Evolutionary conservation across 2,113 vertebrate species (phyloP), one percentile per base, ranked within the genome.

Genomic region (Terrapene triunguis): DNA sequence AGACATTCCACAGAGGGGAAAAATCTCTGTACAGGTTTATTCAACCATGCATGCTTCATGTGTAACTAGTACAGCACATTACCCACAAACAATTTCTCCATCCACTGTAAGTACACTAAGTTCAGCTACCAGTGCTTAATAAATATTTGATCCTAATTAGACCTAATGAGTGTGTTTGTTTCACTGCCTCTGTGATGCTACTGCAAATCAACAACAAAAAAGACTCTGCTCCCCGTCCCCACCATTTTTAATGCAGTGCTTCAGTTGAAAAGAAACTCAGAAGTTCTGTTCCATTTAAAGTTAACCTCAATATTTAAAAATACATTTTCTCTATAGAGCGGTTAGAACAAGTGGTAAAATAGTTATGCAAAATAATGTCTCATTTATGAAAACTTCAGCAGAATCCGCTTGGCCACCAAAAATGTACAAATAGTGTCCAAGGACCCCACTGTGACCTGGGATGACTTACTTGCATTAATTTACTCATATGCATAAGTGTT

Each of bases 131-230:
- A 97, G 57, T 47, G 86, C 93, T 96, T 97, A 97, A 97, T 97
- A 97, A 98, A 90, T 95, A 96, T 95, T 97, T 98, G 95, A 98
- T 97, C 92, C 97, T 98, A 98, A 99, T 98, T 97, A 98, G 97
- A 94, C 80, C 22, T 98, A 98, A 98, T 98, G 97, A 97, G 89
- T 91, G 85, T 86, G 93, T 94, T 93, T 95, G 55, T 95, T 94
- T 94, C 92, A 86, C 48, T 74, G 44, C 80, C 59, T 93, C 74
- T 65, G 76, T 84, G 53, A 88, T 92, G 72, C 69, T 91, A 19
- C 47, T 86, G 54, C 50, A 93, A 38, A 79, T 84, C 59, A 90
- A 93, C 38, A 80, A 76, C 35, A 79, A 32, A 5, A 11, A 72
- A 44, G n/a, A 44, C 35, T 93, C 54, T 76, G 84, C 35, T 76